Evolutionary conservation across 1,140 invertebrate genomes (phyloP), one percentile per base, ranked within the genome.

Genomic region (Mylabris phalerata): DNA sequence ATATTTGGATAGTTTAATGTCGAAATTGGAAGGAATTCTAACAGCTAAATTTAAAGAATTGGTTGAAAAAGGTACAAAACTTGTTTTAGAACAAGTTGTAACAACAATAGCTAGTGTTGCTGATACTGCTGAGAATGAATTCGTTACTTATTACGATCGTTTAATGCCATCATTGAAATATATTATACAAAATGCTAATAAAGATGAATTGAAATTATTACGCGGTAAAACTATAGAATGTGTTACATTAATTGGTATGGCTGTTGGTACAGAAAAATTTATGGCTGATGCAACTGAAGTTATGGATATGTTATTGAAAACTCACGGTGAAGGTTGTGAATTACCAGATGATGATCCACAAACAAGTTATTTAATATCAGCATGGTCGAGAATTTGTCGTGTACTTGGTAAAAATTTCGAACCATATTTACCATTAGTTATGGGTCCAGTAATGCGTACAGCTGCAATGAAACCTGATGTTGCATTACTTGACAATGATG

Each of bases 91-190:
- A 79, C 97, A 99, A 77, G 89, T 84, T 42, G 94, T 99, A 1
- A 98, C 98, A 0, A 98, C 97, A 6, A 92, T 99, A 48, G 96
- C 98, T 5, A 98, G 96, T 4, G 91, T 99, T 5, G 98, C 98
- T n/a, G 97, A 99, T 74, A 97, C 95, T 0, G 91, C 93, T 4
- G 94, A 98, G 75, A 93, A 97, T 69, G 93, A 98, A 68, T 99
- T 99, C 75, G 82, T 89, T 3, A 67, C 75, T 1, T 90, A 90
- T 71, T 92, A 90, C 62, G 85, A 89, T 67, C 84, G 90, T 39
- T 79, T 99, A 60, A 96, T 98, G 87, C 95, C 95, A 0, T 95
- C 90, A 72, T 80, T 99, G 26, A 99, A 98, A 75, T 98, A 93
- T 70, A 98, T 99, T 43, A 96, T 98, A 65, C 83, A 93, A 71